phyloP scores from a whole-genome alignment of 2,797 vertebrate genomes.

The Loris lydekkerianus region DNA sequence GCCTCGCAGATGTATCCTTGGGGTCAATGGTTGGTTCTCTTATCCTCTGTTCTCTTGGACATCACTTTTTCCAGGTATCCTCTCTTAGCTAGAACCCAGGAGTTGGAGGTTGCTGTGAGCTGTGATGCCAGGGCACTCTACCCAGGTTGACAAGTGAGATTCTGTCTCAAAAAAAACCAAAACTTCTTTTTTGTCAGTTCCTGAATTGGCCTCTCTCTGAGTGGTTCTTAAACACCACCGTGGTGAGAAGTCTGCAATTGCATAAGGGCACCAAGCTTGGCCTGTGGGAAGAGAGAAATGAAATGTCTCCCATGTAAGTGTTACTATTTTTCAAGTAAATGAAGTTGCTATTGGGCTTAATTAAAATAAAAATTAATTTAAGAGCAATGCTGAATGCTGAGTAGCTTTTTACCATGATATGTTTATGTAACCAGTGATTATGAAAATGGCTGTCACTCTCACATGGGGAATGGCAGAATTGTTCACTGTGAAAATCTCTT shows the following conservation, averaged over 20 bases:
- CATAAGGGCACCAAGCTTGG: not conserved
- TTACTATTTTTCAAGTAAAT: constrained; percentile 73
- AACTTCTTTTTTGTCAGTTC: not conserved
- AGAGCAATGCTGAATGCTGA: constrained; percentile 28
- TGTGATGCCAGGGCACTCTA: too few relatives aligned
- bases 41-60: too few relatives aligned
- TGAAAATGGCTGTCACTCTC: not conserved
- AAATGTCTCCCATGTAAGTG: not conserved
- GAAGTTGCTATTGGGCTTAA: constrained; percentile 65
- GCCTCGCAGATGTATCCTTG: too few relatives aligned
- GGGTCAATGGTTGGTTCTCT: too few relatives aligned
- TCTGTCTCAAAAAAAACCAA: too few relatives aligned
- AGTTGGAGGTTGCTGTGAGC: too few relatives aligned
- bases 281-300: not conserved
- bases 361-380: constrained; percentile 74
- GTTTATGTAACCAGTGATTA: constrained; percentile 44
- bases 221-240: not conserved
- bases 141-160: too few relatives aligned
- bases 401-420: constrained; percentile 29
- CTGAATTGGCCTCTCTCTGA: not conserved
- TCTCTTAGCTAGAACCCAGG: too few relatives aligned
- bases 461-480: not conserved
- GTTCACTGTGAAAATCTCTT: not conserved
- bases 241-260: not conserved
- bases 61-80: too few relatives aligned